Evolutionary conservation across 1,140 invertebrate genomes (phyloP).

Genomic region (Monochamus saltuarius): DNA sequence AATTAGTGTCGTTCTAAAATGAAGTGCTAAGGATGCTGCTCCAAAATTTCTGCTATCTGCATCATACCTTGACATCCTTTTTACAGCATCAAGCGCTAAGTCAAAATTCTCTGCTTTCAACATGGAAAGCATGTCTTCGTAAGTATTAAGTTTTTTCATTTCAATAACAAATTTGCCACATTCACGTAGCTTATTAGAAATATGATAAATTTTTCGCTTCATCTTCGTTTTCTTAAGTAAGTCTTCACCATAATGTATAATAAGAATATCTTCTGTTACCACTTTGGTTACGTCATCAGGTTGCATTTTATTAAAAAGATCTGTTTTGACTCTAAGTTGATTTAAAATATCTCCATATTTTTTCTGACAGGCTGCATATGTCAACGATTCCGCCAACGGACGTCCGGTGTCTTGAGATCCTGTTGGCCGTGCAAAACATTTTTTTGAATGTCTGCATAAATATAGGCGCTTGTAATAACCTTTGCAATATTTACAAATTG

Average conservation of each 20-base stretch:
- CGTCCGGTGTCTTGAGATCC: neutral
- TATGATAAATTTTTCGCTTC: constrained; percentile 15
- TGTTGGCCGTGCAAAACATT: constrained; percentile 13
- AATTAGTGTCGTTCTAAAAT: constrained; percentile 23
- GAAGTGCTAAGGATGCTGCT: constrained; percentile 26
- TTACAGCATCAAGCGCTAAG: constrained; percentile 16
- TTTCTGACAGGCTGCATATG: constrained; percentile 5
- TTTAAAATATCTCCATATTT: constrained; percentile 12
- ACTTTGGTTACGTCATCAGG: constrained; percentile 17
- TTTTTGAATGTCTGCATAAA: constrained; percentile 9
- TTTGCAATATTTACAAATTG: constrained; percentile 18
- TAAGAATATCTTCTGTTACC: constrained; percentile 18
- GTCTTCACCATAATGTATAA: constrained; percentile 25
- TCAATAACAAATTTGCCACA: constrained; percentile 21
- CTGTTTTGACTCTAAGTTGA: constrained; percentile 11
- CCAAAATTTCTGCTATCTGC: constrained; percentile 22
- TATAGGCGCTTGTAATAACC: constrained; percentile 4
- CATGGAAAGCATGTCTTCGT: constrained; percentile 6
- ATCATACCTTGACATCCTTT: constrained; percentile 18
- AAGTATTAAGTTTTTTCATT: constrained; percentile 15
- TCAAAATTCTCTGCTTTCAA: constrained; percentile 27
- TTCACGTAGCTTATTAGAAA: constrained; percentile 29
- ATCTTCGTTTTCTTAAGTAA: constrained; percentile 26
- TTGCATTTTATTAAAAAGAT: constrained; percentile 21
- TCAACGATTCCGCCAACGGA: constrained; percentile 8